Conservation (phyloP, 2,113 vertebrate genomes). For the Leucopsar rothschildi region DNA sequence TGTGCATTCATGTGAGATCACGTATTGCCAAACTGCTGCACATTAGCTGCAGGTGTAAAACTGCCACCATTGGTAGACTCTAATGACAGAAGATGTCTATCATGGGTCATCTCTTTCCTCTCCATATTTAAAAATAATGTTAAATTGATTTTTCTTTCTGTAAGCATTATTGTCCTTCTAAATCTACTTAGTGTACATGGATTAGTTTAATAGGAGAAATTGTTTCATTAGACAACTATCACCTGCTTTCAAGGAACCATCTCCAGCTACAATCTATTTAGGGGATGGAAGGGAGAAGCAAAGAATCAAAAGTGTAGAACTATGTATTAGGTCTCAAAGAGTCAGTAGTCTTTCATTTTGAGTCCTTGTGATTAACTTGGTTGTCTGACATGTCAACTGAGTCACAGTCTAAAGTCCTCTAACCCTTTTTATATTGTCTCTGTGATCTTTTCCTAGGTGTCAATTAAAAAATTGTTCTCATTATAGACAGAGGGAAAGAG, state of each 20-base stretch:
- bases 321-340: neutral
- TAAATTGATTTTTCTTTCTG: neutral
- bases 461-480: neutral
- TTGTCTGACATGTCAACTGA: conserved; percentile 12
- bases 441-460: neutral
- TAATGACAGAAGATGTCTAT: neutral
- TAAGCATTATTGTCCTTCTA: neutral
- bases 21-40: fast-evolving
- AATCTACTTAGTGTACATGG: neutral
- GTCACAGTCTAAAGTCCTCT: neutral
- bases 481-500: neutral
- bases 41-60: neutral
- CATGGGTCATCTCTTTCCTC: neutral
- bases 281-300: neutral
- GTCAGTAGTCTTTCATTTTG: neutral
- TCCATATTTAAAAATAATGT: neutral
- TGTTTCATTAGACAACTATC: neutral
- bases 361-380: neutral
- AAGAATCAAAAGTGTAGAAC: neutral
- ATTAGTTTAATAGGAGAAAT: neutral
- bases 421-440: neutral
- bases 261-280: neutral
- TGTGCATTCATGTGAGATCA: neutral
- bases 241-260: neutral
- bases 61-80: neutral